phyloP scores from a whole-genome alignment of 35 echinoderm and acorn worm species.

The Ophiothrix spiculata region DNA sequence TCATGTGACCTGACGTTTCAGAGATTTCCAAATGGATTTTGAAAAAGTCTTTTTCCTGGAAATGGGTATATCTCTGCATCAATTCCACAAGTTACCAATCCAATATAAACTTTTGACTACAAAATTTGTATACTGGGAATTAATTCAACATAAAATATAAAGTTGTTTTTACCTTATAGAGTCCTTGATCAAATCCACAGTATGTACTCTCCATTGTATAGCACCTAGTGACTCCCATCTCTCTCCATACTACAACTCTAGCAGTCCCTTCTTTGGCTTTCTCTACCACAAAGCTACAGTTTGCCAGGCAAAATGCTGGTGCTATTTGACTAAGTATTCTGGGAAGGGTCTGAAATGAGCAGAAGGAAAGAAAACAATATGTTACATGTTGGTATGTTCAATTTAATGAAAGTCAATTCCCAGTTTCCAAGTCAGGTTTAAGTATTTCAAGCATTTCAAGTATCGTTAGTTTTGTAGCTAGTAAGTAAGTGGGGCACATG shows the following conservation, averaged over 20 bases:
- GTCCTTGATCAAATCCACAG: conserved; percentile 91
- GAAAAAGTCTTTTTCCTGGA: too few relatives aligned
- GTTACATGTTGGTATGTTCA: not conserved
- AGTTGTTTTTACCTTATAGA: conserved; percentile 70
- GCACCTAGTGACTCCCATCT: conserved; percentile 77
- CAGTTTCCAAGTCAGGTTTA: too few relatives aligned
- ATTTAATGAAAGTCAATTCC: too few relatives aligned
- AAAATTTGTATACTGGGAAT: too few relatives aligned
- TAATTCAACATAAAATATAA: too few relatives aligned
- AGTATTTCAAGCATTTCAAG: not conserved
- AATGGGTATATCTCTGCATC: too few relatives aligned
- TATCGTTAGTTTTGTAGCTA: not conserved
- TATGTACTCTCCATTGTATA: conserved; percentile 99
- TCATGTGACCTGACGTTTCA: too few relatives aligned
- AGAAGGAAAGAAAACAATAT: not conserved
- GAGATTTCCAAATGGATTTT: too few relatives aligned
- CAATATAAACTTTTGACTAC: too few relatives aligned
- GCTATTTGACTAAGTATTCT: conserved; percentile 68
- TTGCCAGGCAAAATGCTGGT: conserved; percentile 71
- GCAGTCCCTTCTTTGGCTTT: conserved; percentile 89
- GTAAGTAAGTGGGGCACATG: too few relatives aligned
- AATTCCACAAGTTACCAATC: too few relatives aligned
- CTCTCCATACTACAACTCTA: conserved; percentile 95
- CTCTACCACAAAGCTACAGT: conserved; percentile 87
- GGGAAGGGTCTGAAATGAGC: conserved; percentile 76